Base-by-base conservation (phyloP, 2,113 vertebrate species). In the Nesoenas mayeri region DNA sequence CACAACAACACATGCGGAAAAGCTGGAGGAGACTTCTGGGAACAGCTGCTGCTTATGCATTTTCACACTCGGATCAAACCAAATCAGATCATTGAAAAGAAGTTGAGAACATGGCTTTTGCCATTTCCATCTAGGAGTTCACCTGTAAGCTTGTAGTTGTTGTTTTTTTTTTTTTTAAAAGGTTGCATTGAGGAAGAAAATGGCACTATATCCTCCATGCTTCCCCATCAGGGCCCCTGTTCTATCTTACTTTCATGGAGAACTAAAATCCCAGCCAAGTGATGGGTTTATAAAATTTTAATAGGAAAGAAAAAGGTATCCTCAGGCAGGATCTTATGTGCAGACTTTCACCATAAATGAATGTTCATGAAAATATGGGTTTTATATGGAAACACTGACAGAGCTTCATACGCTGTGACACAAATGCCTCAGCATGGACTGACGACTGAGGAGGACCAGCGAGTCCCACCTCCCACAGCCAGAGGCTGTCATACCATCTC, bases 261-360 rank as follows among this genome's bases (percentile, higher is more conserved):
- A 91, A 81, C 64, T 89, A 75, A 92, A 95, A 91, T 88, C 64
- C 64, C 80, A 94, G 71, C 74, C 95, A 94, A 96, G 86, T 91
- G 92, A 95, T 28, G 34, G 95, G 93, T 91, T 96, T 94, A 97
- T 96, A 89, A 94, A 95, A 94, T 91, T 95, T 92, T 96, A 95
- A 96, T 87, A 95, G 67, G 67, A 95, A 93, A 93, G 78, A 84
- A 94, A 95, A 96, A 96, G 89, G 95, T 95, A 96, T 93, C 90
- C 94, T 96, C 88, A 88, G 96, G 93, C 93, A 95, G 47, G 70
- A 94, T 88, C 85, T 85, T 92, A 95, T 3, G 20, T 61, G 84
- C 70, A 94, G 93, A 69, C 85, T 94, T 96, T 86, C 7, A 29
- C 74, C 79, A 62, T 77, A 97, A 95, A 85, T 91, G 91, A 95